Evolutionary conservation across 2,888 invertebrate genomes (phyloP).

Genomic region (Scaptomyza reducta): DNA sequence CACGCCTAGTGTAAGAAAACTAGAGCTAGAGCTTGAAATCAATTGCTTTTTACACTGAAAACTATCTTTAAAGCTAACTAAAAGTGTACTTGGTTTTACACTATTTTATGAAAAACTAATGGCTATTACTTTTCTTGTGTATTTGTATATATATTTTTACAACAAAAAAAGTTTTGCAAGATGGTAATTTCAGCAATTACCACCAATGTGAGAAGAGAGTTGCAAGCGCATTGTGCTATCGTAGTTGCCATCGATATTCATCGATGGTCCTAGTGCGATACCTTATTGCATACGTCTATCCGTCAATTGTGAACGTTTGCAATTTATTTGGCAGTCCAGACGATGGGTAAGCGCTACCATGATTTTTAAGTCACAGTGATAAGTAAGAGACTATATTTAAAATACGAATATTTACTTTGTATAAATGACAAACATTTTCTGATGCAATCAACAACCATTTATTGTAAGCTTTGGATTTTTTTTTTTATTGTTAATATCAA

Average conservation of each 20-base stretch:
- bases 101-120: slow-evolving; percentile 67
- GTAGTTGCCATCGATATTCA: slow-evolving; percentile 20
- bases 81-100: slow-evolving; percentile 73
- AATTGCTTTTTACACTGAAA: slow-evolving; percentile 65
- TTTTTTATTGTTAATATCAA: not conserved
- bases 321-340: not conserved
- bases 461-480: not conserved
- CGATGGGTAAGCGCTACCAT: not conserved
- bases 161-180: slow-evolving; percentile 78
- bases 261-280: slow-evolving; percentile 28
- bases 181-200: slow-evolving; percentile 80
- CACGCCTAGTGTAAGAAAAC: slow-evolving; percentile 64
- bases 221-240: slow-evolving; percentile 62
- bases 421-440: not conserved
- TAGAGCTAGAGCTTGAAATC: slow-evolving; percentile 58
- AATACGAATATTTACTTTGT: not conserved
- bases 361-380: not conserved
- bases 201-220: slow-evolving; percentile 64
- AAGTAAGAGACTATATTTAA: slow-evolving; percentile 16
- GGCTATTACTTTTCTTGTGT: slow-evolving; percentile 70
- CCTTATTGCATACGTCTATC: not conserved
- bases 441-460: not conserved
- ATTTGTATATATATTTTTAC: slow-evolving; percentile 68
- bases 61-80: slow-evolving; percentile 75
- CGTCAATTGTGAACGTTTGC: slow-evolving; percentile 3